Evolutionary conservation across 2,113 vertebrate genomes (phyloP).

Genomic region (Paradisaea rubra): DNA sequence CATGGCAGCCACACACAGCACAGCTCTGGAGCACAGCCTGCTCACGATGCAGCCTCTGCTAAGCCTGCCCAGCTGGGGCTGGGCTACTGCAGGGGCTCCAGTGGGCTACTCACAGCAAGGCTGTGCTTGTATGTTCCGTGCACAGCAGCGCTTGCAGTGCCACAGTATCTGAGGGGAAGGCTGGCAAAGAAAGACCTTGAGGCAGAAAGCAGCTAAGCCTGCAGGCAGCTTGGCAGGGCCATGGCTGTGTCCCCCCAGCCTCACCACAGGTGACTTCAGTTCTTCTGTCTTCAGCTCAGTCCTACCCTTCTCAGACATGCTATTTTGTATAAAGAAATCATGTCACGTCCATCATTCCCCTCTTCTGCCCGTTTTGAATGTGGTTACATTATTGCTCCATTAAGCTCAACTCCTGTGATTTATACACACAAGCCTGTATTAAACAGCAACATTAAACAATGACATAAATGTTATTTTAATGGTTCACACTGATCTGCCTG

Average conservation of each 20-base stretch:
- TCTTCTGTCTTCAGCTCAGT: not conserved
- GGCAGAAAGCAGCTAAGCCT: not conserved
- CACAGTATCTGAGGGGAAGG: not conserved
- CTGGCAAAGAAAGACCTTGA: not conserved
- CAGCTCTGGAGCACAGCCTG: not conserved
- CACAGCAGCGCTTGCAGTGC: not conserved
- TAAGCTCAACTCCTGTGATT: constrained; percentile 30
- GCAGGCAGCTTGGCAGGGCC: not conserved
- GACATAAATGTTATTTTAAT: not conserved
- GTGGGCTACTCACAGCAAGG: not conserved
- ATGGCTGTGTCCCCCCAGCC: not conserved
- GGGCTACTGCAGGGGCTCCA: not conserved
- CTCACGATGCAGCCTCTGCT: not conserved
- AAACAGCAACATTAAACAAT: constrained; percentile 39
- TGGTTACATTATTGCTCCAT: constrained; percentile 12
- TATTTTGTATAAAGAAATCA: not conserved
- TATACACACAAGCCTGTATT: not conserved
- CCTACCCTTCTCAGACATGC: not conserved
- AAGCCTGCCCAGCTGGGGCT: not conserved
- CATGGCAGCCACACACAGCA: not conserved
- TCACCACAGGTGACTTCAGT: not conserved
- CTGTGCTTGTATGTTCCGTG: too few relatives aligned
- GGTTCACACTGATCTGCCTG: not conserved
- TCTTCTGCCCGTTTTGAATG: not conserved
- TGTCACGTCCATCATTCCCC: not conserved